These are phyloP conservation scores for Lysiphlebus fabarum DNA, from an alignment of 1,140 invertebrate species.

Conservation along the genomic window DNA sequence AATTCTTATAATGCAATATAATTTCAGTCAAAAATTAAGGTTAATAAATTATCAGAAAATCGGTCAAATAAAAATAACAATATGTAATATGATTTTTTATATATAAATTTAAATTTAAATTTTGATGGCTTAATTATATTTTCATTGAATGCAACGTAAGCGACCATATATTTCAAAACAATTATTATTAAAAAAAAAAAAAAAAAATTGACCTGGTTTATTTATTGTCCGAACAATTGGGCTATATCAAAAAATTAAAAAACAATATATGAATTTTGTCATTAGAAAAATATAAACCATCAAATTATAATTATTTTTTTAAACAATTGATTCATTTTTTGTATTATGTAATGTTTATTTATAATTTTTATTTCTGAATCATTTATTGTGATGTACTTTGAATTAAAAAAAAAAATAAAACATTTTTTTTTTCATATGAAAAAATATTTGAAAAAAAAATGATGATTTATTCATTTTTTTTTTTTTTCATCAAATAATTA, in stretches of 20 bases:
- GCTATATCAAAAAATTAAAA: background rate
- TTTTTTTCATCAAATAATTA: no score
- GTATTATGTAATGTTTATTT: no score
- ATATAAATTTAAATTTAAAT: background rate
- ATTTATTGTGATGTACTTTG: no score
- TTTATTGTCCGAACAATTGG: no score
- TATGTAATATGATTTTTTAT: constrained; percentile 4
- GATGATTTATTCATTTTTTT: no score
- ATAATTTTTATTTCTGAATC: no score
- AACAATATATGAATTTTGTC: background rate
- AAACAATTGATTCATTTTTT: no score
- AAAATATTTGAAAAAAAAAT: no score
- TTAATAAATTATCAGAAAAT: constrained; percentile 1
- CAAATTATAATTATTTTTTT: no score
- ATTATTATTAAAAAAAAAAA: constrained; percentile 9
- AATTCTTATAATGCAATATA: background rate
- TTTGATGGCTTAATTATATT: background rate
- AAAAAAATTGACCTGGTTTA: background rate
- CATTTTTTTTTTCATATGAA: no score
- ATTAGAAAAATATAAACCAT: background rate
- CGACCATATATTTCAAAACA: constrained; percentile 27
- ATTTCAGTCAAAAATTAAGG: constrained; percentile 30
- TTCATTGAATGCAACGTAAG: constrained; percentile 35
- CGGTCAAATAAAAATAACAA: background rate
- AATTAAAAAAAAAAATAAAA: no score